Evolutionary conservation across 2,797 vertebrate genomes (phyloP).

Genomic region (Eleutherodactylus coqui): DNA sequence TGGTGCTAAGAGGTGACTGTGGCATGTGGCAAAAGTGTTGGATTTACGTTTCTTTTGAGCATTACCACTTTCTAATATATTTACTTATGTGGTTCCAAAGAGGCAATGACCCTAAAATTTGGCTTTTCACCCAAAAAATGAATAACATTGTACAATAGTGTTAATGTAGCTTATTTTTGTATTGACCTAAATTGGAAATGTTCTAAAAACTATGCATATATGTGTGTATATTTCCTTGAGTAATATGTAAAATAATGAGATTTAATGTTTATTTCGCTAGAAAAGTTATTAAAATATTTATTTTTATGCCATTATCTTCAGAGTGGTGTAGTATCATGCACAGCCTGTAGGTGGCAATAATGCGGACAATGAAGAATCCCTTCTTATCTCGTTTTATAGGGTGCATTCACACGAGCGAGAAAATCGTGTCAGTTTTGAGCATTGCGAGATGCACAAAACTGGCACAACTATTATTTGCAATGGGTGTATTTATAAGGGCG

Average conservation of each 20-base stretch:
- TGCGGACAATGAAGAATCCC: neutral
- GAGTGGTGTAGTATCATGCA: neutral
- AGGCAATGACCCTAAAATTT: neutral
- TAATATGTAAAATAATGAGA: slow-evolving; percentile 12
- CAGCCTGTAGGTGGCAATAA: neutral
- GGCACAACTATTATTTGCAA: too few relatives aligned
- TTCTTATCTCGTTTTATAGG: too few relatives aligned
- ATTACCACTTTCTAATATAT: neutral
- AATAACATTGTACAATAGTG: neutral
- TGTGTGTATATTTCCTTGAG: slow-evolving; percentile 9
- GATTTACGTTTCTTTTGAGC: neutral
- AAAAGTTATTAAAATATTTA: slow-evolving; percentile 16
- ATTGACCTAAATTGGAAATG: neutral
- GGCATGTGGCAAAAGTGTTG: neutral
- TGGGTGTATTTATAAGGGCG: too few relatives aligned
- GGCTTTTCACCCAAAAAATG: neutral
- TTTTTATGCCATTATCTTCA: slow-evolving; percentile 1
- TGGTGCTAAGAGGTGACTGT: neutral
- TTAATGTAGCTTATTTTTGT: slow-evolving; percentile 18
- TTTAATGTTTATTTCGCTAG: slow-evolving; percentile 26
- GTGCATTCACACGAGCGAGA: too few relatives aligned
- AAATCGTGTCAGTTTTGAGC: too few relatives aligned
- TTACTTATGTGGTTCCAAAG: neutral
- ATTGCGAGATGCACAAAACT: too few relatives aligned
- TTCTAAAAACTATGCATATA: slow-evolving; percentile 29